These are phyloP conservation scores for Muscicapa striata DNA, from an alignment of 2,797 vertebrate genomes.

Conservation along the genomic window DNA sequence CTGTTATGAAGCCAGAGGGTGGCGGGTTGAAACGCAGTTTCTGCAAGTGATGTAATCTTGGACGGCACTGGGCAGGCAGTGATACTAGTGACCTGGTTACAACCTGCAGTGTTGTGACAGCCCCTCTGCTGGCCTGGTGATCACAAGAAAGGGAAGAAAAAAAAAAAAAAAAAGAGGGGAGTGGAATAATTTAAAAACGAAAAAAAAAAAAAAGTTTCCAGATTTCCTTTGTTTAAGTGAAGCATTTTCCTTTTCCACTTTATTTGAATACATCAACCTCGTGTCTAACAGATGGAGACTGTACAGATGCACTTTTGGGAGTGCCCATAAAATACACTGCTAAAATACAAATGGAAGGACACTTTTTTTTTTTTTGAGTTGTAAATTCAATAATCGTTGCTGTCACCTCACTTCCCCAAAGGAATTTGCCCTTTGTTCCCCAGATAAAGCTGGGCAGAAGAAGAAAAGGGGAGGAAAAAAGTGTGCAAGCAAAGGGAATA, in stretches of 20 bases:
- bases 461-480: not conserved
- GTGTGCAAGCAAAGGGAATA: not conserved
- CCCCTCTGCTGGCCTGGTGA: constrained; percentile 66
- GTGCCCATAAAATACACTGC: constrained; percentile 41
- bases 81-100: constrained; percentile 78
- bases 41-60: constrained; percentile 79
- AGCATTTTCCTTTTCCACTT: constrained; percentile 76
- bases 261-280: constrained; percentile 48
- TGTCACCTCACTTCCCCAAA: constrained; percentile 56
- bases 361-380: constrained; percentile 7
- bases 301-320: constrained; percentile 60
- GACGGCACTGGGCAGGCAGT: constrained; percentile 51
- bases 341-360: constrained; percentile 54
- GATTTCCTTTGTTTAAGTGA: constrained; percentile 79
- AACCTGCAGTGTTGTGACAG: constrained; percentile 75
- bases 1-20: constrained; percentile 78
- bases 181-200: constrained; percentile 72
- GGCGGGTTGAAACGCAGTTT: constrained; percentile 62
- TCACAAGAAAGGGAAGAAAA: constrained; percentile 72
- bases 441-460: constrained; percentile 59
- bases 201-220: constrained; percentile 74
- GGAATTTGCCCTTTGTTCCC: constrained; percentile 66
- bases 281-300: constrained; percentile 70
- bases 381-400: constrained; percentile 50
- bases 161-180: constrained; percentile 54